These are phyloP conservation scores for Enteromius anoplus DNA, from an alignment of 2,797 vertebrate species.

Conservation along the genomic window DNA sequence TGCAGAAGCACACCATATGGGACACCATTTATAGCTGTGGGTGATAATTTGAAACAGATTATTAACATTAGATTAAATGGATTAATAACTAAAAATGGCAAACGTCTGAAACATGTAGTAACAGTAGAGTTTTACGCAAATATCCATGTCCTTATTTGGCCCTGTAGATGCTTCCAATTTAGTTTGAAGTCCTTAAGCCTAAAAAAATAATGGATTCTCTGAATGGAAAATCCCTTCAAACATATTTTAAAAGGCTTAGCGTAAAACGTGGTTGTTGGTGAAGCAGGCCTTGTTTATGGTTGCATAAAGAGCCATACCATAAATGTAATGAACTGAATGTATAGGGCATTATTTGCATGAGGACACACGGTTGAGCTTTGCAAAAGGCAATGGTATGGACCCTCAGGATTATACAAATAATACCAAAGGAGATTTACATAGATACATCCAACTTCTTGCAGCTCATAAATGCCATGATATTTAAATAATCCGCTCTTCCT, in stretches of 20 bases:
- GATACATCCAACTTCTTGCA: conserved; percentile 25
- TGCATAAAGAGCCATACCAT: not conserved
- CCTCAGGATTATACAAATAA: conserved; percentile 22
- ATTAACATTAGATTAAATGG: not conserved
- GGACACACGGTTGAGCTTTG: not conserved
- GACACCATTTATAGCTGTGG: not conserved
- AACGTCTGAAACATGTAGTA: not conserved
- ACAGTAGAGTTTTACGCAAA: not conserved
- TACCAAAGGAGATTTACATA: conserved; percentile 23
- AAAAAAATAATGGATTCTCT: conserved; percentile 40
- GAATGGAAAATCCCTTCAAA: conserved; percentile 41
- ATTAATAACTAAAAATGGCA: not conserved
- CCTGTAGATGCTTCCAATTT: conserved; percentile 20
- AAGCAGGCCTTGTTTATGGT: not conserved
- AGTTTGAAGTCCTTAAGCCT: conserved; percentile 27
- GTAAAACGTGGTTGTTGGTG: conserved; percentile 15
- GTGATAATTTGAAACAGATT: not conserved
- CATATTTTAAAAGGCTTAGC: conserved; percentile 45
- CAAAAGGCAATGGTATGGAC: not conserved
- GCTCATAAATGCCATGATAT: conserved; percentile 35
- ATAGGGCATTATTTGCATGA: not conserved
- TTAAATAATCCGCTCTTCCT: conserved; percentile 40
- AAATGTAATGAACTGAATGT: conserved; percentile 5
- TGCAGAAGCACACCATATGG: not conserved
- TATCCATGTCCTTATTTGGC: not conserved